phyloP scores from a whole-genome alignment of 2,113 vertebrate genomes.

The Genyomyrus donnyi region DNA sequence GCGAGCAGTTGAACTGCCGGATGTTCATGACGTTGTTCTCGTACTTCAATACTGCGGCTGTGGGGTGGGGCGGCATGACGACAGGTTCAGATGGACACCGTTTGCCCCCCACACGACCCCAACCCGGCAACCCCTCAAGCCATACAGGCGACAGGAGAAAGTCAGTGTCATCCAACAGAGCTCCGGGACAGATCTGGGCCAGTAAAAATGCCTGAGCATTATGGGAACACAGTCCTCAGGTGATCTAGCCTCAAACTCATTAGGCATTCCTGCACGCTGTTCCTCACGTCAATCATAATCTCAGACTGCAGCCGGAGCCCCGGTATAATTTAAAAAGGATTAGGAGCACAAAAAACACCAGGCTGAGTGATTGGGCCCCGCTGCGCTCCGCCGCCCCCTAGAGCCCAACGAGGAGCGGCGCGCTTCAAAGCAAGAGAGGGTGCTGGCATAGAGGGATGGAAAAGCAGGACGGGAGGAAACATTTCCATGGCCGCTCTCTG shows the following conservation, averaged over 20 bases:
- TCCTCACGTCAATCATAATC: background rate
- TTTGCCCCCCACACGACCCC: background rate
- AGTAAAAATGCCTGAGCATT: background rate
- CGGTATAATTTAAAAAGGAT: background rate
- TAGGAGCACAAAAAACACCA: background rate
- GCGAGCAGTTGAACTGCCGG: background rate
- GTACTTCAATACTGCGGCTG: background rate
- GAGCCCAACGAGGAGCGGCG: background rate
- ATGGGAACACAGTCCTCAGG: background rate
- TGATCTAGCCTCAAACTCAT: background rate
- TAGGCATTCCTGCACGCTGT: background rate
- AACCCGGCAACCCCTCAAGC: background rate
- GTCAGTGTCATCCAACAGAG: background rate
- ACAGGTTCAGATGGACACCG: background rate
- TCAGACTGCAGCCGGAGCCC: background rate
- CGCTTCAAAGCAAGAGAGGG: background rate
- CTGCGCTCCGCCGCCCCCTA: background rate
- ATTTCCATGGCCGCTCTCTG: background rate
- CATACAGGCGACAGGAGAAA: background rate
- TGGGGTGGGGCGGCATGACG: background rate
- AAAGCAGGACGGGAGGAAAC: background rate
- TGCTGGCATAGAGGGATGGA: background rate
- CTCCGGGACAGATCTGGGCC: background rate
- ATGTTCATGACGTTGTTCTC: conserved; percentile 6
- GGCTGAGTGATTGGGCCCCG: background rate